Evolutionary conservation across 1,140 invertebrate species (phyloP).

Genomic region (Drosophila nasuta): DNA sequence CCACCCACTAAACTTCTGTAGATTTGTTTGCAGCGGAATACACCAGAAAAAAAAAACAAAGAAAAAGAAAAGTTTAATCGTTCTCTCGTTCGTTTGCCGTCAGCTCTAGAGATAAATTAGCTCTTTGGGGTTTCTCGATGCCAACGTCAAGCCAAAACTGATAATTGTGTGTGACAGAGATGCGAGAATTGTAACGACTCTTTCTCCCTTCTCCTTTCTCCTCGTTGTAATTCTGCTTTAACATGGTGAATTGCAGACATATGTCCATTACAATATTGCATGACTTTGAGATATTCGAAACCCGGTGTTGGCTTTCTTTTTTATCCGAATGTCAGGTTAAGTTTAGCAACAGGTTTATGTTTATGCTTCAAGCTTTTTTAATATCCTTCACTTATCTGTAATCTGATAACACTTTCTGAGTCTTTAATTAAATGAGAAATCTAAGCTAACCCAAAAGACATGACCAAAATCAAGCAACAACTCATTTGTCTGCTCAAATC

Average conservation of each 20-base stretch:
- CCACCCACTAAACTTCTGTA: conserved; percentile 43
- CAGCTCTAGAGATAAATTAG: conserved; percentile 65
- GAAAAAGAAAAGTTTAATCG: conserved; percentile 34
- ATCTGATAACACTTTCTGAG: too few relatives aligned
- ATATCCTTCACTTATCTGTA: too few relatives aligned
- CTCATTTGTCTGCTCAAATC: neutral
- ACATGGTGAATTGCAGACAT: neutral
- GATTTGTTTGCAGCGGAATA: conserved; percentile 31
- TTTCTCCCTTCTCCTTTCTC: neutral
- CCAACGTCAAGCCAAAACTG: conserved; percentile 25
- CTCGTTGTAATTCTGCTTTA: neutral
- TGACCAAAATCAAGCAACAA: neutral
- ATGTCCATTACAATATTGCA: conserved; percentile 12
- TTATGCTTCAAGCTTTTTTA: too few relatives aligned
- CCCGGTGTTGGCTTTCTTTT: neutral
- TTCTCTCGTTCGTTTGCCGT: conserved; percentile 35
- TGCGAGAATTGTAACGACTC: conserved; percentile 1
- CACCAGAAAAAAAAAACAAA: too few relatives aligned
- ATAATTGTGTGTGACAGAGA: conserved; percentile 54
- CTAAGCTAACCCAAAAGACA: neutral
- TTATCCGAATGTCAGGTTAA: neutral
- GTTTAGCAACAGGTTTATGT: neutral
- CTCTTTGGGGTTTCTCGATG: conserved; percentile 46
- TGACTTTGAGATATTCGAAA: conserved; percentile 4
- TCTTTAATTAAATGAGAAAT: neutral